These are phyloP conservation scores for Clivina fossor DNA, from an alignment of 2,888 invertebrate species.

Conservation along the genomic window DNA sequence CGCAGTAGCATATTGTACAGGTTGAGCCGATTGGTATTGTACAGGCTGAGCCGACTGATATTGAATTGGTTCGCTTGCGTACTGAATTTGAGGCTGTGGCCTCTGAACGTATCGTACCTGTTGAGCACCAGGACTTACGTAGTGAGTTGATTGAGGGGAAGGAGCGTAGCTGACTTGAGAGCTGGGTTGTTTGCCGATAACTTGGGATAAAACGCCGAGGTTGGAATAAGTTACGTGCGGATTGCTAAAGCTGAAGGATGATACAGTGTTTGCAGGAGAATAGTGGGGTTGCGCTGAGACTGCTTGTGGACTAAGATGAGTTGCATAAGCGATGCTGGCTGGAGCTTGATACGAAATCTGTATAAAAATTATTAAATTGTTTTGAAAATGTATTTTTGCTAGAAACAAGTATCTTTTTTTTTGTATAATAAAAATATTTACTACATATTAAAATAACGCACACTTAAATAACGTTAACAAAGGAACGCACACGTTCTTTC, in stretches of 20 bases:
- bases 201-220: conserved; percentile 47
- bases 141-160: conserved; percentile 41
- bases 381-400: no score
- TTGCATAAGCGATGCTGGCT: conserved; percentile 1
- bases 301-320: not conserved
- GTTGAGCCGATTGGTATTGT: conserved; percentile 6
- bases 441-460: no score
- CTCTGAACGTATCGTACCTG: conserved; percentile 36
- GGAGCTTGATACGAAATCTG: no score
- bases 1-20: not conserved
- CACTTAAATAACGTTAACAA: no score
- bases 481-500: no score
- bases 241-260: conserved; percentile 50
- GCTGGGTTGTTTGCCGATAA: conserved; percentile 43
- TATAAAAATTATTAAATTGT: no score
- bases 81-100: not conserved
- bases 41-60: conserved; percentile 36
- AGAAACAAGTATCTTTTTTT: not conserved
- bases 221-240: conserved; percentile 51
- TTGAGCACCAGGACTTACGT: conserved; percentile 38
- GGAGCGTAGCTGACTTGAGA: conserved; percentile 12
- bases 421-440: no score
- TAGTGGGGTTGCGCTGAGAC: conserved; percentile 28
- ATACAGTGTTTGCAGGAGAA: conserved; percentile 51
- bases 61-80: not conserved